Percentiles rank a stretch among this genome's conserved stretches.
phyloP scores from a whole-genome alignment of 2,888 invertebrate species.

The Chironomus tentans region DNA sequence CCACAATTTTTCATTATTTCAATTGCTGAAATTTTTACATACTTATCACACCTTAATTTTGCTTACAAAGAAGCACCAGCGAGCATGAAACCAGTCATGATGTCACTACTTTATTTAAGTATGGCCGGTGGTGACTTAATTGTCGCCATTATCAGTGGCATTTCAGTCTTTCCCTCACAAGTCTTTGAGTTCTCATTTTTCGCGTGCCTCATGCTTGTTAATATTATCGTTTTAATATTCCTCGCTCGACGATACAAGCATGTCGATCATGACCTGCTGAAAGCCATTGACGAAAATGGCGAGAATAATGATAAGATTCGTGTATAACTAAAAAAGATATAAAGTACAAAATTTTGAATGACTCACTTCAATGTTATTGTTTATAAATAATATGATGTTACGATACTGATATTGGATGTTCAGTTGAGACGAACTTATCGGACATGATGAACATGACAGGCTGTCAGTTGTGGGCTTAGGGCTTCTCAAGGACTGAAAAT shows the following conservation, averaged over 20 bases:
- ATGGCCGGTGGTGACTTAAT: slow-evolving; percentile 90
- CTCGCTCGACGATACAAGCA: background rate
- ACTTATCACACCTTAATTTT: slow-evolving; percentile 87
- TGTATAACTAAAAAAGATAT: background rate
- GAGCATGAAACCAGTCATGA: slow-evolving; percentile 82
- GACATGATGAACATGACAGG: no score
- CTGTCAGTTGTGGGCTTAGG: no score
- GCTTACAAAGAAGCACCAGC: slow-evolving; percentile 80
- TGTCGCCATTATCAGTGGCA: slow-evolving; percentile 82
- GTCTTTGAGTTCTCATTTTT: slow-evolving; percentile 82
- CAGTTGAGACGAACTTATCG: no score
- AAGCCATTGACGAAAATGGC: background rate
- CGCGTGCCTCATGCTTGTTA: slow-evolving; percentile 73
- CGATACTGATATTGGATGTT: no score
- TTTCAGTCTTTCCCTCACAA: slow-evolving; percentile 65
- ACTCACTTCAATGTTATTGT: no score
- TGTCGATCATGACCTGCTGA: background rate
- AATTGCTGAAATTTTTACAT: slow-evolving; percentile 75
- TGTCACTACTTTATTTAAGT: slow-evolving; percentile 85
- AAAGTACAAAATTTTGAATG: background rate
- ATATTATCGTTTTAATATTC: slow-evolving; percentile 53
- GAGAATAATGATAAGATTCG: background rate
- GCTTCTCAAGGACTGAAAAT: no score
- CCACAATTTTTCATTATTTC: slow-evolving; percentile 62
- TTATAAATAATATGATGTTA: no score